Conservation (phyloP, 2,888 invertebrate genomes). For the Calliopum simillimum region DNA sequence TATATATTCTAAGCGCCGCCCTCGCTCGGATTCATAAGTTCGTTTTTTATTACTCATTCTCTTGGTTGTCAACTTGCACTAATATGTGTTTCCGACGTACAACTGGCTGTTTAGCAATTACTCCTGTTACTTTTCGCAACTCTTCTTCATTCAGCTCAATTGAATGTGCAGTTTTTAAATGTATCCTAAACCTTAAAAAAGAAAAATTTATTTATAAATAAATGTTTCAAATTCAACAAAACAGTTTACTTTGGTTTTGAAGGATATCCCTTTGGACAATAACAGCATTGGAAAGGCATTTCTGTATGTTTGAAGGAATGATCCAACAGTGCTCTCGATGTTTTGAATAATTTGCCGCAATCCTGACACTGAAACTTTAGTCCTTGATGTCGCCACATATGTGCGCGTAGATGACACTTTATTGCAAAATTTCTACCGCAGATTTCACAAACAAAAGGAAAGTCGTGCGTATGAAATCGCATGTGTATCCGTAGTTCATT, state of each 20-base stretch:
- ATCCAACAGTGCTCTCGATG: slow-evolving; percentile 51
- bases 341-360: slow-evolving; percentile 51
- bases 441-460: slow-evolving; percentile 51
- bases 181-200: slow-evolving; percentile 48
- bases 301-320: slow-evolving; percentile 51
- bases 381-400: slow-evolving; percentile 53
- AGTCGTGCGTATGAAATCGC: slow-evolving; percentile 51
- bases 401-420: slow-evolving; percentile 50
- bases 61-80: slow-evolving; percentile 48
- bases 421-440: slow-evolving; percentile 51
- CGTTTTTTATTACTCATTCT: slow-evolving; percentile 44
- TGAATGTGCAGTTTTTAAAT: slow-evolving; percentile 48
- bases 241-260: slow-evolving; percentile 48
- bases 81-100: slow-evolving; percentile 47
- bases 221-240: slow-evolving; percentile 33
- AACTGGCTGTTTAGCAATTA: slow-evolving; percentile 39
- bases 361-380: slow-evolving; percentile 51
- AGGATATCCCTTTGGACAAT: slow-evolving; percentile 50
- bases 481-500: slow-evolving; percentile 51
- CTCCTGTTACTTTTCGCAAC: slow-evolving; percentile 45
- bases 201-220: not conserved
- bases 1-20: too few species aligned
- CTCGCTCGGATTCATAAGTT: not conserved
- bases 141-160: slow-evolving; percentile 47
- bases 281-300: slow-evolving; percentile 52